Evolutionary conservation across 2,888 invertebrate species (phyloP).

Genomic region (Cephus pygmeus): DNA sequence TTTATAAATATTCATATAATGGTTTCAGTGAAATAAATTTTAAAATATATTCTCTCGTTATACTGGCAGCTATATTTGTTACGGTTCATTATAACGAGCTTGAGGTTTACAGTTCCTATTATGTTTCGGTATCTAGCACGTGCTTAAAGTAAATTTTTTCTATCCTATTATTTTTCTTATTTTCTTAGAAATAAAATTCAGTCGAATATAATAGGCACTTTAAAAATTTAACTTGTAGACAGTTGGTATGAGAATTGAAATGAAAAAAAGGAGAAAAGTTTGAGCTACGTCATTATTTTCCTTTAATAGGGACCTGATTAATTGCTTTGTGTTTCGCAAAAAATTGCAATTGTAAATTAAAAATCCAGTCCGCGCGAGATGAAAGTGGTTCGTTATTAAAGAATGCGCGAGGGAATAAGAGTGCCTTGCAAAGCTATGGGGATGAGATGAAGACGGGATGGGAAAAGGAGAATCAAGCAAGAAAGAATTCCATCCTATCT

Average conservation of each 20-base stretch:
- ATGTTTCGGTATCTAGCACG: background rate
- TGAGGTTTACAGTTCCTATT: background rate
- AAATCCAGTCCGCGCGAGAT: conserved; percentile 26
- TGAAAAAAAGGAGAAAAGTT: background rate
- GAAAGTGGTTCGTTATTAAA: conserved; percentile 47
- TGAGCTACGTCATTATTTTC: background rate
- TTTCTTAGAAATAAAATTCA: background rate
- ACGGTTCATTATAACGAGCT: background rate
- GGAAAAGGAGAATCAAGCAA: conserved; percentile 24
- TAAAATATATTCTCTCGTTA: background rate
- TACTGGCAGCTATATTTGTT: background rate
- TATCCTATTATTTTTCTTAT: background rate
- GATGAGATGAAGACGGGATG: conserved; percentile 16
- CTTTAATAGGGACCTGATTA: background rate
- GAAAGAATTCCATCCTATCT: conserved; percentile 24
- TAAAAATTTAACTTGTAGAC: background rate
- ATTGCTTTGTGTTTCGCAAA: background rate
- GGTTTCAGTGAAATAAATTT: background rate
- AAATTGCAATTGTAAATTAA: background rate
- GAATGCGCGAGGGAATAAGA: conserved; percentile 35
- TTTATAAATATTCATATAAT: background rate
- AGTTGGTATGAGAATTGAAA: background rate
- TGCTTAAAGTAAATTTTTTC: background rate
- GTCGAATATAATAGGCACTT: background rate
- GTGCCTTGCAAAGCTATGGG: conserved; percentile 8